phyloP scores from a whole-genome alignment of 2,797 vertebrate genomes.

The Vipera ursinii region DNA sequence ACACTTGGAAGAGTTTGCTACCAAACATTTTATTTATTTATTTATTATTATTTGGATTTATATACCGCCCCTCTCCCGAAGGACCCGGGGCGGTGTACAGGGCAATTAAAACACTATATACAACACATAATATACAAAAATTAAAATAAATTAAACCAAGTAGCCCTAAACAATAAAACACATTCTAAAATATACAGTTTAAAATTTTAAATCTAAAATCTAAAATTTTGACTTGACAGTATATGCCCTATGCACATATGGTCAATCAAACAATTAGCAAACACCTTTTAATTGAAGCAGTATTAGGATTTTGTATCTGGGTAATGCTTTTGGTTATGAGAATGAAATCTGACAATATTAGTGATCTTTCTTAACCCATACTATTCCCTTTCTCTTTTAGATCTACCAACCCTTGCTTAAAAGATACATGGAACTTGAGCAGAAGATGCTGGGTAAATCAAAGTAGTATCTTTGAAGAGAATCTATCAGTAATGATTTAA shows the following conservation, averaged over 20 bases:
- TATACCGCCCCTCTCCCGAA: no score
- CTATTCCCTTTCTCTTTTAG: conserved; percentile 63
- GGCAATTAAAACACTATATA: no score
- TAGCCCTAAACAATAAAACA: no score
- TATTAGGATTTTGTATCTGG: not conserved
- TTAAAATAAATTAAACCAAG: no score
- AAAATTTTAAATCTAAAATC: no score
- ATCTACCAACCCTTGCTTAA: conserved; percentile 75
- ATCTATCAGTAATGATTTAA: conserved; percentile 43
- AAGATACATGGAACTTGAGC: conserved; percentile 77
- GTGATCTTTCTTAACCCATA: conserved; percentile 7
- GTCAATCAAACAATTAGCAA: not conserved
- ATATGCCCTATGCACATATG: not conserved
- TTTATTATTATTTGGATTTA: no score
- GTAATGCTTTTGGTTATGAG: not conserved
- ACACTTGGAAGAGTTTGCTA: no score
- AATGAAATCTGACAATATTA: not conserved
- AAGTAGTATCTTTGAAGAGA: conserved; percentile 37
- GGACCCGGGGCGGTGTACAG: no score
- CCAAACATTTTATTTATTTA: no score
- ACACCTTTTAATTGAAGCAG: not conserved
- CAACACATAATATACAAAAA: no score
- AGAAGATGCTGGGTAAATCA: conserved; percentile 68
- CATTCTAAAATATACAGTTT: no score
- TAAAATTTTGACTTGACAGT: not conserved